phyloP scores from a whole-genome alignment of 2,797 vertebrate genomes.

The Sebastes reedi region DNA sequence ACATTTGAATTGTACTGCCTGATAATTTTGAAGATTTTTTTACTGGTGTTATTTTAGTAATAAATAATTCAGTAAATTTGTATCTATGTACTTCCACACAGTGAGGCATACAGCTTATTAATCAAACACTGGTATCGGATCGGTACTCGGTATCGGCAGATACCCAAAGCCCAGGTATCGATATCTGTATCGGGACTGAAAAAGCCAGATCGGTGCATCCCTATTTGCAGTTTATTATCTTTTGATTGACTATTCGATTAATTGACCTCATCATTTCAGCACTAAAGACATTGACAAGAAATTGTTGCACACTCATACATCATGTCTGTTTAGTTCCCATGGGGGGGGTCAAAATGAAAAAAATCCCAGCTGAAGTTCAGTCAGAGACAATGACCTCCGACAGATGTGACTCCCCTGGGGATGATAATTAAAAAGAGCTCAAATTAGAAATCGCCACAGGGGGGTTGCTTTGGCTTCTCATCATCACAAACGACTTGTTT shows the following conservation, averaged over 20 bases:
- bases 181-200: no score
- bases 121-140: no score
- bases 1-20: no score
- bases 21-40: no score
- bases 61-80: no score
- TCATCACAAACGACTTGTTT: slow-evolving; percentile 14
- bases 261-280: neutral
- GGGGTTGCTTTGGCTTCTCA: neutral
- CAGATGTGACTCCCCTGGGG: slow-evolving; percentile 48
- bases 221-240: neutral
- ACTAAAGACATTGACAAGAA: neutral
- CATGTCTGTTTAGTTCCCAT: neutral
- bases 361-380: neutral
- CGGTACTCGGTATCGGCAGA: no score
- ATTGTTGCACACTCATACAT: neutral
- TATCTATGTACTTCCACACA: no score
- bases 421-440: slow-evolving; percentile 49
- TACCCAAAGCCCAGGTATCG: no score
- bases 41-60: no score
- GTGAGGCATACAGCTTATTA: no score
- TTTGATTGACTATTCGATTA: neutral
- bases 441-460: slow-evolving; percentile 38
- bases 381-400: slow-evolving; percentile 31
- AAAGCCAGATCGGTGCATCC: no score
- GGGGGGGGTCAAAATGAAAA: neutral